These are phyloP conservation scores for Ochotona curzoniae DNA, from an alignment of 2,113 vertebrate genomes.

Conservation along the genomic window DNA sequence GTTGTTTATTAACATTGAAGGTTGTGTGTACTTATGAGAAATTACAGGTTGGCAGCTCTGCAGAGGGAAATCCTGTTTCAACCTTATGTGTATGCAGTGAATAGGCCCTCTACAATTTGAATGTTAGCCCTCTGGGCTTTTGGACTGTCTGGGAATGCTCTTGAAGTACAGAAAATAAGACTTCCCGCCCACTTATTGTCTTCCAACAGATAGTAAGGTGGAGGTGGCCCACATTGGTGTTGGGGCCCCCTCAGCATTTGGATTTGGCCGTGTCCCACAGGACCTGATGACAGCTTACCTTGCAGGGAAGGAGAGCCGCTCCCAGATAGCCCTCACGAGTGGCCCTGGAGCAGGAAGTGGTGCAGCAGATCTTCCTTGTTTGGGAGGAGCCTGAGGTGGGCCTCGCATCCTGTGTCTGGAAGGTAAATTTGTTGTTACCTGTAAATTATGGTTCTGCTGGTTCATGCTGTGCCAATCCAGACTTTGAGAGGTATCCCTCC, in stretches of 20 bases:
- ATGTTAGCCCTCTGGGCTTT: not conserved
- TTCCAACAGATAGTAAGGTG: constrained; percentile 40
- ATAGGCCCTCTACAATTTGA: not conserved
- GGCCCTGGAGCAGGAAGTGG: constrained; percentile 85
- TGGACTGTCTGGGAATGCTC: not conserved
- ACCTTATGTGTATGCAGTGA: not conserved
- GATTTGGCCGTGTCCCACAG: constrained; percentile 80
- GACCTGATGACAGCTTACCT: constrained; percentile 89
- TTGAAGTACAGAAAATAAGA: constrained; percentile 33
- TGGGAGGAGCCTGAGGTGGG: constrained; percentile 86
- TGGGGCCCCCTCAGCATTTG: constrained; percentile 76
- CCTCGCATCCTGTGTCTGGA: constrained; percentile 87
- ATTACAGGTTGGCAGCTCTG: not conserved
- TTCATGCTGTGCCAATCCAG: constrained; percentile 89
- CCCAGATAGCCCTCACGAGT: constrained; percentile 85
- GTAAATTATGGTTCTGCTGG: constrained; percentile 91
- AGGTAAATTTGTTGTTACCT: constrained; percentile 93
- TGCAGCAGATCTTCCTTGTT: constrained; percentile 86
- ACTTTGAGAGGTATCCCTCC: constrained; percentile 83
- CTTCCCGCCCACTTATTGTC: not conserved
- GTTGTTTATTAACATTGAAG: constrained; percentile 24
- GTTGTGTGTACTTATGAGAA: constrained; percentile 21
- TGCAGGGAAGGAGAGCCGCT: constrained; percentile 88
- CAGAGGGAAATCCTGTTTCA: constrained; percentile 50
- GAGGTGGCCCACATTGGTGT: constrained; percentile 60